Conservation (phyloP, 2,113 vertebrate species). For the Phylloscopus trochiloides region DNA sequence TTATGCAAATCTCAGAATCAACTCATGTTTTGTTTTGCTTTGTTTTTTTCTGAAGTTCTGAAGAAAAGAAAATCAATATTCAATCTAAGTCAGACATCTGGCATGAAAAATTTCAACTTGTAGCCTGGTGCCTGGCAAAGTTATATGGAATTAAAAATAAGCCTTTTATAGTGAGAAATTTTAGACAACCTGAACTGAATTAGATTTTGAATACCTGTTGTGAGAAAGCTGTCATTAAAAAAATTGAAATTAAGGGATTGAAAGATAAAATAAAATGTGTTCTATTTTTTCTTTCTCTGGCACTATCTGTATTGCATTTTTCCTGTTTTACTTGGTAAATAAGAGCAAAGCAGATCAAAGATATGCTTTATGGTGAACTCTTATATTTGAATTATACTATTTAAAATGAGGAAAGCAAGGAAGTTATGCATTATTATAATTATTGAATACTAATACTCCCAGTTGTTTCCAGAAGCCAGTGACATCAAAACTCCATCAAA, state of each 20-base stretch:
- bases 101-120: conserved; percentile 7
- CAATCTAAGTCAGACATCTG: conserved; percentile 14
- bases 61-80: conserved; percentile 38
- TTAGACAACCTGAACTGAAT: background rate
- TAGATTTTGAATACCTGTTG: background rate
- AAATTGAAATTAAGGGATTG: background rate
- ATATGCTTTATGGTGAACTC: background rate
- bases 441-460: background rate
- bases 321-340: background rate
- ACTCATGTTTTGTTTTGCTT: background rate
- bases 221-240: background rate
- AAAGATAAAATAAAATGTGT: background rate
- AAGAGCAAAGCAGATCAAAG: background rate
- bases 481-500: background rate
- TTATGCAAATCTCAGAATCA: background rate
- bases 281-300: background rate
- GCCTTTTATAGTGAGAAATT: background rate
- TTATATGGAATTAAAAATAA: background rate
- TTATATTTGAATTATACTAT: background rate
- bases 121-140: background rate
- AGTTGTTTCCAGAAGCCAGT: background rate
- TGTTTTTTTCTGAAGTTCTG: background rate
- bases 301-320: background rate
- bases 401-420: background rate
- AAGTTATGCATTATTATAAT: background rate